These are phyloP conservation scores for Sebastes steindachneri DNA, from an alignment of 2,797 vertebrate genomes.

Conservation along the genomic window DNA sequence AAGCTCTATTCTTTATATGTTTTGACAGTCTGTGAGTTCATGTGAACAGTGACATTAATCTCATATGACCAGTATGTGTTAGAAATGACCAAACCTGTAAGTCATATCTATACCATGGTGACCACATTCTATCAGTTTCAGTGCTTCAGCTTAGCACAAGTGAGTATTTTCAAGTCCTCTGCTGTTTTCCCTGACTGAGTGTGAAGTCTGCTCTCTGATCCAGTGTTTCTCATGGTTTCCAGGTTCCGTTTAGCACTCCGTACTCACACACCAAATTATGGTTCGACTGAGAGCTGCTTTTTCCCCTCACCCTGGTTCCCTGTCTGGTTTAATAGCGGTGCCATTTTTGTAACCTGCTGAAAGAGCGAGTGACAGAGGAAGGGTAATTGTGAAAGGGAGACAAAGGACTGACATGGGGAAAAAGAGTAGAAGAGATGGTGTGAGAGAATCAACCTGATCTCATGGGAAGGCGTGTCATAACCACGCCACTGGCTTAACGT, in stretches of 20 bases:
- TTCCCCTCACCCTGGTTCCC: background rate
- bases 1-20: background rate
- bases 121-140: background rate
- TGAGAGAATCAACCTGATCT: no score
- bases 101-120: background rate
- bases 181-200: background rate
- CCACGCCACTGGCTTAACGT: no score
- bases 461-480: no score
- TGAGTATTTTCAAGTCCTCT: background rate
- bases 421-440: background rate
- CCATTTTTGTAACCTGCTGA: background rate
- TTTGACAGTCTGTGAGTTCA: background rate
- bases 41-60: no score
- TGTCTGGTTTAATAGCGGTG: background rate
- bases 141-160: background rate
- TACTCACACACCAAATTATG: background rate
- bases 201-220: background rate
- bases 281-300: slow-evolving; percentile 11
- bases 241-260: background rate
- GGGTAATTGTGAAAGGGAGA: no score
- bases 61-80: background rate
- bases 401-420: no score
- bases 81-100: background rate
- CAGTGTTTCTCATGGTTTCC: background rate
- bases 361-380: no score